Percentiles rank a stretch among this genome's conserved stretches.
Conservation (phyloP, 2,113 vertebrate genomes). For the Caracal caracal region DNA sequence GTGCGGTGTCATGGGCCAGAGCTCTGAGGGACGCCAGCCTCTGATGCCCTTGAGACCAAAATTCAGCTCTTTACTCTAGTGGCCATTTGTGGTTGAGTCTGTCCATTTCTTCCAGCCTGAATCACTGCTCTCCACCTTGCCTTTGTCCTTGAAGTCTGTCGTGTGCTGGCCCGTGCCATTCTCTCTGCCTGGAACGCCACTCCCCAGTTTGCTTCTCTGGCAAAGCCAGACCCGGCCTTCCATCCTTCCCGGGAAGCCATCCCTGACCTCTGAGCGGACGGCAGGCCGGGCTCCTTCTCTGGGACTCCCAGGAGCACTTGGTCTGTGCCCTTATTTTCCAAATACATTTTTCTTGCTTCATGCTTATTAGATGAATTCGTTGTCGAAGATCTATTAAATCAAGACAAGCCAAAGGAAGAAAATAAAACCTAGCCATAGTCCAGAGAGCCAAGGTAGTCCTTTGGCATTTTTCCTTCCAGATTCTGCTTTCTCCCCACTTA, state of each 20-base stretch:
- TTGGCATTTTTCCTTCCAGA: not conserved
- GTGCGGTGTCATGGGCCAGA: not conserved
- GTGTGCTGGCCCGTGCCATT: not conserved
- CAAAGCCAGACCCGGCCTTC: not conserved
- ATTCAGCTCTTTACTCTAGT: not conserved
- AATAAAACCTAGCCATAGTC: not conserved
- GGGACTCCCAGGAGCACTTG: not conserved
- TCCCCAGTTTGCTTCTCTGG: not conserved
- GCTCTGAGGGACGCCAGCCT: not conserved
- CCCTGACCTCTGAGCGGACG: not conserved
- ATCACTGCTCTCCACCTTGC: not conserved
- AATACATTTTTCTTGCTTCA: not conserved
- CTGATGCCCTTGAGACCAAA: not conserved
- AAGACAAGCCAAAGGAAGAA: not conserved
- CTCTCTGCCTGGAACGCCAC: not conserved
- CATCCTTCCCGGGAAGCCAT: not conserved
- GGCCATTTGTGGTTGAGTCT: not conserved
- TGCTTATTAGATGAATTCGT: not conserved
- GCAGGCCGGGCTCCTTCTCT: not conserved
- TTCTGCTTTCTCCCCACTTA: not conserved
- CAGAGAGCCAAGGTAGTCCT: no score
- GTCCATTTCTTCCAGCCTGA: not conserved
- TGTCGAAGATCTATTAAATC: not conserved
- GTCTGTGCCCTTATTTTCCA: not conserved
- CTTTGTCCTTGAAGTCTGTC: fast-evolving